Base-by-base conservation (phyloP, 2,888 invertebrate genomes). In the Pollenia angustigena region DNA sequence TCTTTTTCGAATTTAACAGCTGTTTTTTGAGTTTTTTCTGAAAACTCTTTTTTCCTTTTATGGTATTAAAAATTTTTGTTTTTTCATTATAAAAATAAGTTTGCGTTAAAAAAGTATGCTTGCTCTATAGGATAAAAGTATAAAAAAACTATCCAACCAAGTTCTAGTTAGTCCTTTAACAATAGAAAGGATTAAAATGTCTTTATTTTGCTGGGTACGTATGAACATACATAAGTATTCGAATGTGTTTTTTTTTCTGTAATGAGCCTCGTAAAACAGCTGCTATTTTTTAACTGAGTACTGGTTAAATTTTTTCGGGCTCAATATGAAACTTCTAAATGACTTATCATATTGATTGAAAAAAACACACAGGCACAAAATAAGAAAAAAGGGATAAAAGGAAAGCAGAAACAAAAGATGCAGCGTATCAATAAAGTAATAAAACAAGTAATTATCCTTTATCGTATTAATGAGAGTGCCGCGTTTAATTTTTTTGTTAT, bases 181-280 rank as follows among this genome's bases (percentile, higher is more conserved):
- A 66, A 74, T 81, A 80, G 74, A 62, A 80, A 76, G 85, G 85
- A 81, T 85, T 81, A 85, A 81, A 50, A 54, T 72, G 42, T 74
- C 52, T 71, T 62, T 71, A 42, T 60, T 74, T 72, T 18, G 8
- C 8, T 60, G 50, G n/a, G n/a, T 44, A 42, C 1, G 32, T 44
- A 42, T 0, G 16, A n/a, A 48, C 23, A 56, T 23, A 48, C 23
- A 56, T 56, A 56, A 11, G 16, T 16, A 23, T 14, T 32, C 32
- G 32, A 32, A 46, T 46, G 6, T 1, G 1, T 42, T 16, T 40
- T 44, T 44, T 12, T 14, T 11, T n/a, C 8, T 71, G 50, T 54
- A 71, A 40, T 18, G 32, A 62, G 32, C 48, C 44, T 23, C 8
- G 12, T 12, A 69, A 72, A 75, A 52, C 81, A 85, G 85, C 85